Base-by-base conservation (phyloP, 2,888 invertebrate genomes). In the Adineta ricciae region DNA sequence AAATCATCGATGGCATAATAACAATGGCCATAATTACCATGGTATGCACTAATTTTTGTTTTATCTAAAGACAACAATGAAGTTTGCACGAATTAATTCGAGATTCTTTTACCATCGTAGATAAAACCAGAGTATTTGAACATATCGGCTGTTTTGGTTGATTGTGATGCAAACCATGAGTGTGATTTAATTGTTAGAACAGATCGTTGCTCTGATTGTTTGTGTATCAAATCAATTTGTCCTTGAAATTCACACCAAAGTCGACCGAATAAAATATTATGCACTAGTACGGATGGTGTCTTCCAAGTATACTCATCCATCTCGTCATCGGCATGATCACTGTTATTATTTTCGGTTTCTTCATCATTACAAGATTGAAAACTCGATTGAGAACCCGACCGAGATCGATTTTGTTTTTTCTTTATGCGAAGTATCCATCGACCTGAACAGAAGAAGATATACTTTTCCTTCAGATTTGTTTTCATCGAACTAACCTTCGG, bases 21-120 rank as follows among this genome's bases (percentile, higher is more conserved):
- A 41, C 78, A 78, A 78, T 78, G 78, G n/a, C 78, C 78, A n/a
- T 78, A 78, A 41, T 78, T 78, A n/a, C 78, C 78, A 78, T 78
- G 78, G 41, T 41, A 78, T 78, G 78, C 73, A 38, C 38, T 14
- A 21, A 78, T 24, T 78, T 78, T 78, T 9, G 11, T 16, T 41
- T 38, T 38, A 24, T 11, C 73, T 78, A 24, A 9, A 64, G 2
- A 27, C 7, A n/a, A 32, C 27, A 14, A 27, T 64, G 2, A 16
- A n/a, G n/a, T 7, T 52, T 52, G 19, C 21, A 21, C 2, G 46
- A 46, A 46, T 46, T 46, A 46, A n/a, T n/a, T n/a, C n/a, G n/a
- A n/a, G n/a, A n/a, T n/a, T n/a, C n/a, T n/a, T n/a, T 64, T 64
- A 64, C 64, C 64, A 64, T 64, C 64, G 32, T 64, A 64, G 14